phyloP scores from a whole-genome alignment of 2,113 vertebrate genomes.

The Odocoileus hemionus region DNA sequence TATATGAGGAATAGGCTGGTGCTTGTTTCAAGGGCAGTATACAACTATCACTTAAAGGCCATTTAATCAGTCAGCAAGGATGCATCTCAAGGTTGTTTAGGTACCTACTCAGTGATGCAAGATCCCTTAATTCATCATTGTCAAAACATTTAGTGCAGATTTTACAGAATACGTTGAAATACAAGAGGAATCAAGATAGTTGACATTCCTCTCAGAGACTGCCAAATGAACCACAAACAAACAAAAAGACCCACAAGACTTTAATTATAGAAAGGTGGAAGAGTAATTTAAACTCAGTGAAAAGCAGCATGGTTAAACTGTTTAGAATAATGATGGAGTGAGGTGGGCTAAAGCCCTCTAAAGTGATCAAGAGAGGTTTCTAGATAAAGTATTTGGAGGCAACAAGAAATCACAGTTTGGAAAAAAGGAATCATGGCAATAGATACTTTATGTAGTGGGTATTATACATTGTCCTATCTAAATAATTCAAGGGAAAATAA shows the following conservation, averaged over 20 bases:
- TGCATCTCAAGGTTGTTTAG: background rate
- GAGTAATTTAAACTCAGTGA: background rate
- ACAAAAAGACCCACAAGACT: background rate
- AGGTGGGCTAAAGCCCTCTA: background rate
- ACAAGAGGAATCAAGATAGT: background rate
- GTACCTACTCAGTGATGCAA: background rate
- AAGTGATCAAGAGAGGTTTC: background rate
- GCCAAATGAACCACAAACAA: background rate
- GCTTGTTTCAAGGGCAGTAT: background rate
- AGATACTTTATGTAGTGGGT: background rate
- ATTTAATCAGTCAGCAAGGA: background rate
- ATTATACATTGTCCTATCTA: background rate
- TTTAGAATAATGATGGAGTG: background rate
- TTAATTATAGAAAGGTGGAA: background rate
- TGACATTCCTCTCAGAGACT: background rate
- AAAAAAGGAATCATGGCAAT: background rate
- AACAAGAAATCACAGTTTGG: background rate
- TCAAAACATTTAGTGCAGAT: background rate
- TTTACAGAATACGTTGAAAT: background rate
- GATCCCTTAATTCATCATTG: background rate
- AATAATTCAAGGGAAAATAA: background rate
- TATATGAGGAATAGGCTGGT: background rate
- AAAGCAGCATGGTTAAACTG: background rate
- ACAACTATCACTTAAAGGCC: background rate
- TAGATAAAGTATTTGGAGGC: background rate